Evolutionary conservation across 2,113 vertebrate genomes (phyloP).

Genomic region (Pagrus major): DNA sequence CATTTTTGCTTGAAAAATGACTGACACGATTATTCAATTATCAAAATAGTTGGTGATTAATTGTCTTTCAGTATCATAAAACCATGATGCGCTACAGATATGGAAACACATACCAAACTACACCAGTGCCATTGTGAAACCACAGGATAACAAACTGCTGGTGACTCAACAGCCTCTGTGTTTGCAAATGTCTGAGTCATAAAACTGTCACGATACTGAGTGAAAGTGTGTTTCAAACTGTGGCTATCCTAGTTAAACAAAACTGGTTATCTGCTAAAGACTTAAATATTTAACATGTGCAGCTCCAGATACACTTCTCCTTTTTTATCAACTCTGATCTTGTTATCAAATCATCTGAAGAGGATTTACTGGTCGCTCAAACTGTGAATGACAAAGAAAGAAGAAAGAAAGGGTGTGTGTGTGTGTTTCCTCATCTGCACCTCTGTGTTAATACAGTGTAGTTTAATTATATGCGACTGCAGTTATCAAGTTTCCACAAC

Average conservation of each 20-base stretch:
- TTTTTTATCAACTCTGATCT: background rate
- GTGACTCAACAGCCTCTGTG: background rate
- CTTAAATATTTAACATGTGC: background rate
- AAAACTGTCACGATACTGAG: background rate
- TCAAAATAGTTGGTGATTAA: no score
- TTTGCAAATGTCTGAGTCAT: background rate
- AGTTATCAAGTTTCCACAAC: background rate
- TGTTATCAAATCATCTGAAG: background rate
- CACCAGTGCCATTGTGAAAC: no score
- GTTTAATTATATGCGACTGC: background rate
- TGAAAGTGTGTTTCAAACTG: background rate
- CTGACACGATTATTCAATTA: no score
- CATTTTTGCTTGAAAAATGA: no score
- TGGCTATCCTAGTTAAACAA: background rate
- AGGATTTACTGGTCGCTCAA: background rate
- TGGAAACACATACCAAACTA: no score
- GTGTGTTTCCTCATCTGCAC: background rate
- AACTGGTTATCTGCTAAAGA: background rate
- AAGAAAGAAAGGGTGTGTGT: background rate
- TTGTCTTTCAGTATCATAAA: no score
- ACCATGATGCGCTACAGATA: no score
- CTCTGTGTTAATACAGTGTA: background rate
- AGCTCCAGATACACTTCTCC: conserved; percentile 10
- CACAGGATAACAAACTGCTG: no score
- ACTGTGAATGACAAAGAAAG: background rate